phyloP scores from a whole-genome alignment of 2,888 invertebrate species.

The Altica lythri region DNA sequence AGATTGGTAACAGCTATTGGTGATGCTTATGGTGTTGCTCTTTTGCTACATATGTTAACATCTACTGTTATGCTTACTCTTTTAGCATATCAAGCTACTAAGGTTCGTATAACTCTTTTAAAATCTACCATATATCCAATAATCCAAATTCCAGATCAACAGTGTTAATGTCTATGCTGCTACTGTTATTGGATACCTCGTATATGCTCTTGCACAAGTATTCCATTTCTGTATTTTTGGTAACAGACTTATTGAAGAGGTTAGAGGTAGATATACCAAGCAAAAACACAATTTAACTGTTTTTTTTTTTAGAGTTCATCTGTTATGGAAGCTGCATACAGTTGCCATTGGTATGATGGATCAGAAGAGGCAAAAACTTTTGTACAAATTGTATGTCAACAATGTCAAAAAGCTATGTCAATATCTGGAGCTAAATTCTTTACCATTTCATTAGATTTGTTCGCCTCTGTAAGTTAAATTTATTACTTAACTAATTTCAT shows the following conservation, averaged over 20 bases:
- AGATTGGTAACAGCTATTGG: constrained; percentile 82
- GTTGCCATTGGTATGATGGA: constrained; percentile 89
- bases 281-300: neutral
- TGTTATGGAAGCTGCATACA: constrained; percentile 90
- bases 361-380: constrained; percentile 90
- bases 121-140: neutral
- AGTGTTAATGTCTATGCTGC: constrained; percentile 78
- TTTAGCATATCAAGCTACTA: constrained; percentile 85
- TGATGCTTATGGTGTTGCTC: constrained; percentile 82
- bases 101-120: constrained; percentile 59
- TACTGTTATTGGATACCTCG: constrained; percentile 76
- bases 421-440: constrained; percentile 90
- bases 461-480: constrained; percentile 74
- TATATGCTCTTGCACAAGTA: constrained; percentile 82
- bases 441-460: constrained; percentile 84
- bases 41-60: constrained; percentile 82
- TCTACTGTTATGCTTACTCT: constrained; percentile 83
- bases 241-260: constrained; percentile 86
- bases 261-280: constrained; percentile 56
- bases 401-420: constrained; percentile 87
- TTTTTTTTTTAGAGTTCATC: constrained; percentile 73
- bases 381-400: constrained; percentile 88
- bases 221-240: constrained; percentile 88
- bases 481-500: neutral
- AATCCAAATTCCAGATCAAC: constrained; percentile 63